Evolutionary conservation across 2,113 vertebrate species (phyloP).

Genomic region (Azemiops feae): DNA sequence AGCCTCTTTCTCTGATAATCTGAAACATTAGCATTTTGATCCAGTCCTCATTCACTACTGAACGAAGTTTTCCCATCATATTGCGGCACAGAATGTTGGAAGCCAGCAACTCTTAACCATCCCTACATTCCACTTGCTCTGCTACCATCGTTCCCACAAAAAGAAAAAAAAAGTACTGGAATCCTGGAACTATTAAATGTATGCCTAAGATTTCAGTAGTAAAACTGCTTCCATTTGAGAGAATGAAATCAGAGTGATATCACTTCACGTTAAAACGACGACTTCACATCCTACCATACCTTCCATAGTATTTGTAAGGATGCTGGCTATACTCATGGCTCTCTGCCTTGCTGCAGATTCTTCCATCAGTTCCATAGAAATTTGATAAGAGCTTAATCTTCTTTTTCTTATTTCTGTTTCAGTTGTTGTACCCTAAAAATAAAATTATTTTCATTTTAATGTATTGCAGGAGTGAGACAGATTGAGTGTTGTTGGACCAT

Average conservation of each 20-base stretch:
- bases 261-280: neutral
- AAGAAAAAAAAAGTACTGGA: neutral
- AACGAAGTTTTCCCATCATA: neutral
- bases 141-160: neutral
- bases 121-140: neutral
- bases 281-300: constrained; percentile 68
- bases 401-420: constrained; percentile 85
- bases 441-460: constrained; percentile 37
- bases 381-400: constrained; percentile 77
- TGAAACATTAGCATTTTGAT: neutral
- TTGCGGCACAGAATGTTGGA: neutral
- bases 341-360: constrained; percentile 82
- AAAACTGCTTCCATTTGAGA: neutral
- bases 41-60: neutral
- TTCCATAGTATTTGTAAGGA: constrained; percentile 93
- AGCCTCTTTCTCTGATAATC: neutral
- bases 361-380: constrained; percentile 83
- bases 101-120: neutral
- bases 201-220: neutral
- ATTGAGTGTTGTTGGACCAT: constrained; percentile 36
- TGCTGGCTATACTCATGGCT: constrained; percentile 89
- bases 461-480: neutral
- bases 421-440: constrained; percentile 82
- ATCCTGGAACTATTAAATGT: constrained; percentile 13
- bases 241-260: neutral